phyloP scores from a whole-genome alignment of 2,888 invertebrate species.

The Philopedon plagiatum region DNA sequence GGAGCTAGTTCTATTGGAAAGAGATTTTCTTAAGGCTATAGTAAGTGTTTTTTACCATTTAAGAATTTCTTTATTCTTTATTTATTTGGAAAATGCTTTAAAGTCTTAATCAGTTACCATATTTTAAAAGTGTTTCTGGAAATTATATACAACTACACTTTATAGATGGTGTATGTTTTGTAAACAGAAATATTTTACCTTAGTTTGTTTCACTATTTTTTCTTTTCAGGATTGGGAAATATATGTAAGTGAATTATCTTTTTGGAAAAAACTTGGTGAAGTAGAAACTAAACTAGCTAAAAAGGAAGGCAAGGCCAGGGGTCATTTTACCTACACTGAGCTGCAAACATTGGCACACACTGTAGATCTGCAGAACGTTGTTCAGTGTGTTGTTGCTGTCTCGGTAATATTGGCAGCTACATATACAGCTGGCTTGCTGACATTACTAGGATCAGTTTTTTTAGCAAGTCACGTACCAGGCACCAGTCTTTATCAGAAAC shows the following conservation, averaged over 20 bases:
- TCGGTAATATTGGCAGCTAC: slow-evolving; percentile 74
- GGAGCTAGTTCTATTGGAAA: slow-evolving; percentile 86
- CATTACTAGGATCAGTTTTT: slow-evolving; percentile 74
- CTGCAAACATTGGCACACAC: slow-evolving; percentile 72
- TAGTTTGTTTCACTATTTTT: background rate
- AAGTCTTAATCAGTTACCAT: no score
- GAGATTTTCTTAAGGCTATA: slow-evolving; percentile 90
- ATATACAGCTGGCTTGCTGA: slow-evolving; percentile 74
- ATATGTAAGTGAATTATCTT: slow-evolving; percentile 82
- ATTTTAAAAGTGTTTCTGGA: no score
- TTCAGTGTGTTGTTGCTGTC: slow-evolving; percentile 71
- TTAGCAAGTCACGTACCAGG: slow-evolving; percentile 72
- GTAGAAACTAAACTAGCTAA: slow-evolving; percentile 83
- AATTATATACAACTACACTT: no score
- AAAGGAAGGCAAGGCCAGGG: slow-evolving; percentile 79
- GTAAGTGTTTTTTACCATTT: slow-evolving; percentile 74
- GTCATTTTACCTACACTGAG: slow-evolving; percentile 89
- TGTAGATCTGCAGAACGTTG: slow-evolving; percentile 69
- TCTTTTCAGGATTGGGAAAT: slow-evolving; percentile 85
- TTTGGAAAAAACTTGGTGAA: slow-evolving; percentile 79
- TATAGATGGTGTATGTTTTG: no score
- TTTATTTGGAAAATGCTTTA: no score
- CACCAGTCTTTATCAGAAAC: slow-evolving; percentile 62
- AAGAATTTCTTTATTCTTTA: background rate
- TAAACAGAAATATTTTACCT: no score